Evolutionary conservation across 2,113 vertebrate species (phyloP).

Genomic region (Centropus unirufus): DNA sequence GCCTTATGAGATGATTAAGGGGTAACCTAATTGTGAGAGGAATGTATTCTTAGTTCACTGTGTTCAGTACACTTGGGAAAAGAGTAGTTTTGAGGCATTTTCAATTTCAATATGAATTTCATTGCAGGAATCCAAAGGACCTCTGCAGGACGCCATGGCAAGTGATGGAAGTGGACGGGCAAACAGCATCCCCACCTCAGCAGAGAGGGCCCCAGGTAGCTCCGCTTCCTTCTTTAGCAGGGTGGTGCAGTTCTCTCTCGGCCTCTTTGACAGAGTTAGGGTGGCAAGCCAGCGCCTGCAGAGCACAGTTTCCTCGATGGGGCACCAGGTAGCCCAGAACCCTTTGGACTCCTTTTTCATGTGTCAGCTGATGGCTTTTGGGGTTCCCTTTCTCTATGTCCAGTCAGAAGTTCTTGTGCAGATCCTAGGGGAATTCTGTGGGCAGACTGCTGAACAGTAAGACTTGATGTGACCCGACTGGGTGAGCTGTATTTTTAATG

Average conservation of each 20-base stretch:
- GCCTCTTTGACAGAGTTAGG: conserved; percentile 80
- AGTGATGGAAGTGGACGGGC: conserved; percentile 80
- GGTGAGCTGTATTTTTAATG: not conserved
- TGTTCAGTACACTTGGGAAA: accelerated
- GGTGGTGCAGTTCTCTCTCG: conserved; percentile 75
- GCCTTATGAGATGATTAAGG: not conserved
- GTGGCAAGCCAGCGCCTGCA: conserved; percentile 77
- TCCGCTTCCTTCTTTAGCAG: conserved; percentile 85
- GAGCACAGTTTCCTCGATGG: conserved; percentile 83
- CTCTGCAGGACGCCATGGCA: conserved; percentile 69
- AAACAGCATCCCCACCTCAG: conserved; percentile 46
- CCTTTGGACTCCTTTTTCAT: conserved; percentile 92
- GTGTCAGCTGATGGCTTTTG: conserved; percentile 90
- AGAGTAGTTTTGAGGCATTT: not conserved
- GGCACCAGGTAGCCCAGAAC: conserved; percentile 87
- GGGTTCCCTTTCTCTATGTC: conserved; percentile 85
- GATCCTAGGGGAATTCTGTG: conserved; percentile 82
- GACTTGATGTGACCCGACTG: not conserved
- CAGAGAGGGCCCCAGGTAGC: conserved; percentile 94
- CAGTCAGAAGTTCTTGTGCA: conserved; percentile 82
- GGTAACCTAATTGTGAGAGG: not conserved
- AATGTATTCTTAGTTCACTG: not conserved
- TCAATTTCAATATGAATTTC: not conserved
- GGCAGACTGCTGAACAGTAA: conserved; percentile 70
- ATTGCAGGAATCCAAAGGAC: conserved; percentile 82